phyloP scores from a whole-genome alignment of 2,888 invertebrate species.

The Clivina fossor region DNA sequence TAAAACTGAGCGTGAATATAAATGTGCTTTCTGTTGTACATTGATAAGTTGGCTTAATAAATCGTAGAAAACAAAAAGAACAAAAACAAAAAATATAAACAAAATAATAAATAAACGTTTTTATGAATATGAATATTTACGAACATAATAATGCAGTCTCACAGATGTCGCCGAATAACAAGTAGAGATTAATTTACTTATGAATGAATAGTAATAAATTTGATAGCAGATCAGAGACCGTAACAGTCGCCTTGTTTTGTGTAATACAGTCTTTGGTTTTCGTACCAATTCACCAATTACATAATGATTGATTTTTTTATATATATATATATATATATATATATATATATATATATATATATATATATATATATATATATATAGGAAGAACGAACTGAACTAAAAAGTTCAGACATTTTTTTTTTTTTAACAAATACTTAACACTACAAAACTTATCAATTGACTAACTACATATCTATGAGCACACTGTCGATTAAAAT shows the following conservation, averaged over 20 bases:
- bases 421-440: constrained; percentile 28
- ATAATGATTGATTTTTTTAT: constrained; percentile 26
- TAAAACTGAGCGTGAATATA: too few species aligned
- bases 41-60: too few species aligned
- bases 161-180: constrained; percentile 20
- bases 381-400: constrained; percentile 31
- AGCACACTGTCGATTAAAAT: constrained; percentile 35
- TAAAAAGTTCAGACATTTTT: constrained; percentile 6
- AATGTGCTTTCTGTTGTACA: too few species aligned
- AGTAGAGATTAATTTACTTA: constrained; percentile 17
- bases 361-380: too few species aligned
- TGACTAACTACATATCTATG: constrained; percentile 31
- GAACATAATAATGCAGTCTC: too few species aligned
- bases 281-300: constrained; percentile 30
- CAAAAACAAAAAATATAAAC: too few species aligned
- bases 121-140: too few species aligned
- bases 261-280: constrained; percentile 32
- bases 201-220: too few species aligned
- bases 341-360: too few species aligned
- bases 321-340: too few species aligned
- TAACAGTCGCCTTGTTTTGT: not conserved
- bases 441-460: constrained; percentile 29
- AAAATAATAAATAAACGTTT: too few species aligned
- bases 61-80: too few species aligned
- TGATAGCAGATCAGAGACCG: constrained; percentile 11